Evolutionary conservation across 2,888 invertebrate genomes (phyloP), one percentile per base, ranked within the genome.

Genomic region (Argynnis bischoffii): DNA sequence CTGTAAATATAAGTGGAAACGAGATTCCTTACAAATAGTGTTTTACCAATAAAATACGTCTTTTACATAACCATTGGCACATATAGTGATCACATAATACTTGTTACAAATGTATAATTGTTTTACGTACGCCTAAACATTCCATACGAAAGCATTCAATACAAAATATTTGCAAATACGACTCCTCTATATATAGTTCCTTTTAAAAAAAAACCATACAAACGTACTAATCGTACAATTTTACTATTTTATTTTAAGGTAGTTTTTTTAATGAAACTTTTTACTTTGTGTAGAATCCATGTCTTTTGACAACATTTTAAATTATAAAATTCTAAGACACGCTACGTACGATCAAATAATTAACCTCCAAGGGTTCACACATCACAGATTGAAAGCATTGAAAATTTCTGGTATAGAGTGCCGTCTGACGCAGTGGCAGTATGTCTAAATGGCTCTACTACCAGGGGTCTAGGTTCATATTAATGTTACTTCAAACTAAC

Each of bases 1-100:
- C 14, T 41, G 14, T 59, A 21, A 26, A 54, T 55, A n/a, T 35
- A 14, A 26, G 8, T 16, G 65, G 71, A 72, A 67, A 82, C 85
- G 84, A 78, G 84, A 83, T 73, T 75, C 71, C 70, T 73, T 75
- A 70, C 69, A 74, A 75, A 53, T 15, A 2, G 78, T 77, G 77
- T 74, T 77, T 77, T 73, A 77, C 73, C 71, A 75, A 76, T 81
- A 82, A 72, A 74, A 81, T 85, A 86, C 79, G 85, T 87, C 84
- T 85, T 86, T 86, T 85, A 85, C 81, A 80, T 81, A 84, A 83
- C 88, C 81, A 88, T 91, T 91, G 91, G 91, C 91, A 91, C 91
- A 89, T 84, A 79, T 74, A 81, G 80, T 85, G 85, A 89, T 91
- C 90, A 90, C 90, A 87, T 87, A 84, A 87, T 86, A 88, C 83